Percentiles rank a stretch among this genome's conserved stretches.
phyloP scores from a whole-genome alignment of 2,797 vertebrate species.

The Sitta carolinensis region DNA sequence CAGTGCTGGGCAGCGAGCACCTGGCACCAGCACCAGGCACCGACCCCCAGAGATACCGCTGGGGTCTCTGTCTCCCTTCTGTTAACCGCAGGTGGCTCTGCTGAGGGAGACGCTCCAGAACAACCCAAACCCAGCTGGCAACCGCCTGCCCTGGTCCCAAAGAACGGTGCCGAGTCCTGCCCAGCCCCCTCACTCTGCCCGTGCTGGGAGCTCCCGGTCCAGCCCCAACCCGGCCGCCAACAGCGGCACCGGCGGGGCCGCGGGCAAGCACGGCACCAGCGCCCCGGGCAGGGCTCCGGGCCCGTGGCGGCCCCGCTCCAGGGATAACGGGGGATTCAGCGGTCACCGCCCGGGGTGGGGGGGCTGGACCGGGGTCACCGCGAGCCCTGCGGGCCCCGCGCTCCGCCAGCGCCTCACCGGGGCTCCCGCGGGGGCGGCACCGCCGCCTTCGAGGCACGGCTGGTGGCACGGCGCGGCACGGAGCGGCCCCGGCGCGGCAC shows the following conservation, averaged over 20 bases:
- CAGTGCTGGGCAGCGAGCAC: not conserved
- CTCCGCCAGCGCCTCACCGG: not conserved
- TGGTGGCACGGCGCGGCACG: not conserved
- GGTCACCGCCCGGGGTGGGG: not conserved
- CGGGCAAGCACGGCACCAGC: not conserved
- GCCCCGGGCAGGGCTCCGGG: not conserved
- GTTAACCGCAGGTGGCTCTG: rapidly evolving
- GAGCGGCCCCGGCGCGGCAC: not conserved
- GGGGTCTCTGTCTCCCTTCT: not conserved
- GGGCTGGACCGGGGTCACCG: not conserved
- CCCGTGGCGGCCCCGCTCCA: not conserved
- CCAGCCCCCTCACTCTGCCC: not conserved
- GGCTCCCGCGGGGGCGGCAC: not conserved
- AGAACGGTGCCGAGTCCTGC: rapidly evolving
- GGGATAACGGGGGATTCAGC: not conserved
- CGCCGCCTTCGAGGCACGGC: not conserved
- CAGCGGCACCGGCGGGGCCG: rapidly evolving
- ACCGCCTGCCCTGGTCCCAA: not conserved
- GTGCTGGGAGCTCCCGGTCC: not conserved
- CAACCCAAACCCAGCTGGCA: not conserved
- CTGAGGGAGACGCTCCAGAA: not conserved
- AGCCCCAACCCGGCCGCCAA: too few relatives aligned
- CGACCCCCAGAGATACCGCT: not conserved
- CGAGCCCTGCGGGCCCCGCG: not conserved
- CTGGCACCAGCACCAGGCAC: not conserved